These are phyloP conservation scores for Drosophila prostipennis DNA, from an alignment of 2,888 invertebrate species.

Conservation along the genomic window DNA sequence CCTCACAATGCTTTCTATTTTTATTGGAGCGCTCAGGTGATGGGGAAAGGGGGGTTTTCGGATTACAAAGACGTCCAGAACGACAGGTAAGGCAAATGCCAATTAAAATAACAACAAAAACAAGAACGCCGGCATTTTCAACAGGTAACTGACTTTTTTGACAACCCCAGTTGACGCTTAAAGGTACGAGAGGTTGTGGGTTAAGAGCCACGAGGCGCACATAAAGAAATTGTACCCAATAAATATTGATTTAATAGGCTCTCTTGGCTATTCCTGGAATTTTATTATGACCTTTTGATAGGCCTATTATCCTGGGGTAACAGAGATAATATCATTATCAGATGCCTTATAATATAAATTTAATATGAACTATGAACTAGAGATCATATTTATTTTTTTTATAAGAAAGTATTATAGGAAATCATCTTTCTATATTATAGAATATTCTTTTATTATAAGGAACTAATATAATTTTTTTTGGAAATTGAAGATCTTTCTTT, in stretches of 20 bases:
- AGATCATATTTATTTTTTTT: no score
- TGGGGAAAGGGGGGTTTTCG: background rate
- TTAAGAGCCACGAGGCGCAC: conserved; percentile 6
- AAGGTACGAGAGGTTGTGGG: background rate
- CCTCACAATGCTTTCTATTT: conserved; percentile 48
- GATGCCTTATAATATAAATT: no score
- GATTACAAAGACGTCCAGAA: conserved; percentile 27
- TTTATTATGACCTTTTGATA: background rate
- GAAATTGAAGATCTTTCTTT: background rate
- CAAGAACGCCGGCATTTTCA: conserved; percentile 58
- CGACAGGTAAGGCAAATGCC: conserved; percentile 58
- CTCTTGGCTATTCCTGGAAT: background rate
- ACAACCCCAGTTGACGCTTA: conserved; percentile 37
- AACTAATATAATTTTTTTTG: background rate
- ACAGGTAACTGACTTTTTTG: conserved; percentile 70
- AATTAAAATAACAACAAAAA: conserved; percentile 64
- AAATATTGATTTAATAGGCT: conserved; percentile 23
- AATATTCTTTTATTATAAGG: no score
- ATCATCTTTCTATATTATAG: no score
- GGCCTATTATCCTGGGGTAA: conserved; percentile 8
- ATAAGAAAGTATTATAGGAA: no score
- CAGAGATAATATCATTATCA: background rate
- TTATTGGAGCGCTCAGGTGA: conserved; percentile 44
- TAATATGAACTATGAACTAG: no score
- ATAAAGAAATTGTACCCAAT: conserved; percentile 8